These are phyloP conservation scores for Chascanopsetta lugubris DNA, from an alignment of 2,113 vertebrate species.

Conservation along the genomic window DNA sequence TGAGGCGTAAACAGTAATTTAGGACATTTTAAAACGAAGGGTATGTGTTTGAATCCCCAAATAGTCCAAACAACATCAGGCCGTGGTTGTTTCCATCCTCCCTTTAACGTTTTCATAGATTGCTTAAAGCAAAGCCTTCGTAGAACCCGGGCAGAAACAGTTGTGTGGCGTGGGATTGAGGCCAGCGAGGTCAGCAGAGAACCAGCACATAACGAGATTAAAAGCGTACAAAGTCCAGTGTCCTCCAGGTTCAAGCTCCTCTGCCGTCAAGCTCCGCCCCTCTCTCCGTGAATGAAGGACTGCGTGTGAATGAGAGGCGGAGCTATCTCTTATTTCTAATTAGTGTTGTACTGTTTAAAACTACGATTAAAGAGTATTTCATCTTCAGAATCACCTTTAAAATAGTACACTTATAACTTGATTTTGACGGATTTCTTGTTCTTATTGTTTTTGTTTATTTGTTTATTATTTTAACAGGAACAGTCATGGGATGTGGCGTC, in stretches of 20 bases:
- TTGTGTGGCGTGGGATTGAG: constrained; percentile 65
- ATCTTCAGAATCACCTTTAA: too few species aligned
- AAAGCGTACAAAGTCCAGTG: constrained; percentile 12
- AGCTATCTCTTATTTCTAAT: not conserved
- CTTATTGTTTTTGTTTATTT: not conserved
- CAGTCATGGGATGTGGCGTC: constrained; percentile 84
- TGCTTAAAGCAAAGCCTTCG: constrained; percentile 47
- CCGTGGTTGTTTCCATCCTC: not conserved
- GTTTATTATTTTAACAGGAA: constrained; percentile 48
- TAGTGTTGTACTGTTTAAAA: too few species aligned
- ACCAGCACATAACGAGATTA: constrained; percentile 69
- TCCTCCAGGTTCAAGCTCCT: constrained; percentile 21
- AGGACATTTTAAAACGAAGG: not conserved
- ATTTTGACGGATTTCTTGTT: too few species aligned
- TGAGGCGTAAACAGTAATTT: constrained; percentile 8
- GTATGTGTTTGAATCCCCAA: not conserved
- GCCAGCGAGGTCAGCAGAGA: constrained; percentile 36
- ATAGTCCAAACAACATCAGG: not conserved
- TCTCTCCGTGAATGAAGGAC: constrained; percentile 6
- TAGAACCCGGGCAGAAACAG: constrained; percentile 53
- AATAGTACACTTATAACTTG: too few species aligned
- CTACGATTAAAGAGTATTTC: too few species aligned
- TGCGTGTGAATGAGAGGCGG: not conserved
- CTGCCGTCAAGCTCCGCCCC: constrained; percentile 1
- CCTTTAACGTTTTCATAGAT: not conserved